Percentiles rank a stretch among this genome's conserved stretches.
These are phyloP conservation scores for Hystrix brachyura DNA, from an alignment of 2,113 vertebrate genomes.

Conservation along the genomic window DNA sequence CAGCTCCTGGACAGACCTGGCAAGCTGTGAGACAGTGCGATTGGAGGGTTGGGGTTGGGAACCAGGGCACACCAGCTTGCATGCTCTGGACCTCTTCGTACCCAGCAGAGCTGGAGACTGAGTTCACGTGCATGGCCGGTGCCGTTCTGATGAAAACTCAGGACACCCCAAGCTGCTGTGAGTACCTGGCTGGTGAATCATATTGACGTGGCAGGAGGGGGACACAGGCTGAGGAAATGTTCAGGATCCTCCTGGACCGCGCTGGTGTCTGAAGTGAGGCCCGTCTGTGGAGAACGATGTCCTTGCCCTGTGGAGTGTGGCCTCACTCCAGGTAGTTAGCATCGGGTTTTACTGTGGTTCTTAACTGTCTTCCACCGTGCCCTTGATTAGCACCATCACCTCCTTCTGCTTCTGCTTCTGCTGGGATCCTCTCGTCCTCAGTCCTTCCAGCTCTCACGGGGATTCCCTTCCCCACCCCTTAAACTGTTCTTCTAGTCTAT, in stretches of 20 bases:
- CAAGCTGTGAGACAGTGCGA: not conserved
- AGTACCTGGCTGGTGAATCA: not conserved
- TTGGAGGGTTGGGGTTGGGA: not conserved
- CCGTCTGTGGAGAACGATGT: not conserved
- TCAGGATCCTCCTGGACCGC: not conserved
- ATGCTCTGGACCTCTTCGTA: not conserved
- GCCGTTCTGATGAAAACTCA: not conserved
- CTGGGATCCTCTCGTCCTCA: too few relatives aligned
- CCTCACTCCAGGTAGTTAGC: not conserved
- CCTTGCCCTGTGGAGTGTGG: rapidly evolving
- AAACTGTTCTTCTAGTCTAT: not conserved
- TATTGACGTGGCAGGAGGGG: not conserved
- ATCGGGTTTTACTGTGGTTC: too few relatives aligned
- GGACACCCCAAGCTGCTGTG: not conserved
- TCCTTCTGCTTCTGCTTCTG: not conserved
- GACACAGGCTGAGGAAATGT: not conserved
- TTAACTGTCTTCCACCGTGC: not conserved
- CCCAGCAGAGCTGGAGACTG: not conserved
- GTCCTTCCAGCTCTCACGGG: not conserved
- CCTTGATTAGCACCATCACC: rapidly evolving
- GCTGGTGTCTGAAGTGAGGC: not conserved
- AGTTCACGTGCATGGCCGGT: not conserved
- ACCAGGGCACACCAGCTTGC: not conserved
- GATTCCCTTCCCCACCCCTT: not conserved
- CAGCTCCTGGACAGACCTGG: not conserved